Base-by-base conservation (phyloP, 2,113 vertebrate genomes). In the Channa argus region DNA sequence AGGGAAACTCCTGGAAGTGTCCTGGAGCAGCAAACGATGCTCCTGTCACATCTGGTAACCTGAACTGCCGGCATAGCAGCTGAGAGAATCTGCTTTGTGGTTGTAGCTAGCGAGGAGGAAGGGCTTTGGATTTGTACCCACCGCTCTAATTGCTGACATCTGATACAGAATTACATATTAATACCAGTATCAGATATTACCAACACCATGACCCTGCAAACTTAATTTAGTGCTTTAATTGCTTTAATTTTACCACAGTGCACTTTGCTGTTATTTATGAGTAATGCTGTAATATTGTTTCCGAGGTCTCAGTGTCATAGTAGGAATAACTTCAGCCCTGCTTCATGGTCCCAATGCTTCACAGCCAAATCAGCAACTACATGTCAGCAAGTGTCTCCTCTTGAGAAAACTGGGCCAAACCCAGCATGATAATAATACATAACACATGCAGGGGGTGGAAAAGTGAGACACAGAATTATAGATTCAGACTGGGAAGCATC, bases 311-410 rank as follows among this genome's bases (percentile, higher is more conserved):
- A 6, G 93, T 92, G 86, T 81, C 88, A 65, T 95, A 95, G 82
- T 94, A 95, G 37, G 93, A 93, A 73, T 95, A 93, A 70, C 65
- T 93, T 93, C 90, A 94, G 72, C 92, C 93, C 94, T 95, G 94
- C 77, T 94, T 92, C 77, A 95, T 44, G 0, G 92, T 93, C 51
- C 93, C 93, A 8, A 95, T n/a, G 94, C 92, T 24, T 94, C 93
- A 3, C 90, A 88, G 24, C 93, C 93, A 64, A 95, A 93, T 1
- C 89, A 90, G 8, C 79, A 82, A 74, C 24, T 94, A 95, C 91
- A 94, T 92, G 5, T 94, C 89, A 34, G 83, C 84, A 68, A 94
- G 94, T 24, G 24, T 24, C 49, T 95, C 93, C 33, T 92, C 91
- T 3, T 95, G 51, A 43, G 93, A 91, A 68, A 91, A 90, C 5